phyloP scores from a whole-genome alignment of 2,888 invertebrate genomes.

The Gibbula magus region DNA sequence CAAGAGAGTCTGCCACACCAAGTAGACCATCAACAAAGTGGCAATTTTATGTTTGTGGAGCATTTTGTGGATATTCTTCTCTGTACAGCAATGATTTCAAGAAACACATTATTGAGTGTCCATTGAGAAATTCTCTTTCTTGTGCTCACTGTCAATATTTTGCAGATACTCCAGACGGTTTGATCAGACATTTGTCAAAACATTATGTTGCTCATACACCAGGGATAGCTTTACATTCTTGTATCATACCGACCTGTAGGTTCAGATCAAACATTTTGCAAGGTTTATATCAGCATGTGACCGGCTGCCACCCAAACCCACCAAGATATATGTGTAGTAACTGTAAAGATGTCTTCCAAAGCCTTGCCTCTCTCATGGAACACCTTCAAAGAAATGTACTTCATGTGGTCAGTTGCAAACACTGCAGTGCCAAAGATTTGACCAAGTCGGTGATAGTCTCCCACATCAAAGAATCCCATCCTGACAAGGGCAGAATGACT shows the following conservation, averaged over 20 bases:
- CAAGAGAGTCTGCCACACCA: neutral
- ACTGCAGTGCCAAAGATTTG: conserved; percentile 7
- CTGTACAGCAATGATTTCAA: neutral
- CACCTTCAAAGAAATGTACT: conserved; percentile 4
- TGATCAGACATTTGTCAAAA: conserved; percentile 13
- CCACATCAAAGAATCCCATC: neutral
- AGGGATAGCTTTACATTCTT: neutral
- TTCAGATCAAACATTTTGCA: conserved; percentile 5
- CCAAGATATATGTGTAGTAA: neutral
- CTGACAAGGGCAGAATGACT: conserved; percentile 12
- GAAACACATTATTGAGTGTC: neutral
- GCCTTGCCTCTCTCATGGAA: neutral
- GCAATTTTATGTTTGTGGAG: conserved; percentile 20
- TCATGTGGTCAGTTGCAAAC: conserved; percentile 9
- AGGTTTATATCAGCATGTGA: neutral
- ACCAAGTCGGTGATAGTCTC: neutral
- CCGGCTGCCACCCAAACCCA: neutral
- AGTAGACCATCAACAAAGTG: neutral
- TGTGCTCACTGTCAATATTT: conserved; percentile 11
- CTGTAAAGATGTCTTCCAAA: neutral
- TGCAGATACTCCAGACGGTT: neutral
- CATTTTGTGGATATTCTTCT: conserved; percentile 9
- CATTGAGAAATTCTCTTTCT: neutral
- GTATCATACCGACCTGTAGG: neutral
- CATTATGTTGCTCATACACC: neutral